Conservation (phyloP, 2,888 invertebrate genomes). For the Ochlodes sylvanus region DNA sequence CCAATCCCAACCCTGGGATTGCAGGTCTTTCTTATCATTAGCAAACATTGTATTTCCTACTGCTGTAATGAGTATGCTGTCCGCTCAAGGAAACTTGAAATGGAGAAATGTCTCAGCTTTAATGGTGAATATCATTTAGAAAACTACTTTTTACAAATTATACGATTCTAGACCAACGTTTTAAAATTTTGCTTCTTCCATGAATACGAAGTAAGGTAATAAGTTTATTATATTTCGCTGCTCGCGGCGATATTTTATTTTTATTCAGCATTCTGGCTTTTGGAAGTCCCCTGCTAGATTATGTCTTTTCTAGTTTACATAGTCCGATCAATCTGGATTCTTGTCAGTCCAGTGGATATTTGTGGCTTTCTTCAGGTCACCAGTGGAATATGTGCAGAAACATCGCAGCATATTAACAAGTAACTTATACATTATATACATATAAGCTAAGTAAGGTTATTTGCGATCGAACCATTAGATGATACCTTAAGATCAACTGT, state of each 20-base stretch:
- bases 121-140: slow-evolving; percentile 33
- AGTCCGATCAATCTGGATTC: too few relatives aligned
- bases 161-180: slow-evolving; percentile 19
- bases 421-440: too few relatives aligned
- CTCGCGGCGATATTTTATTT: neutral
- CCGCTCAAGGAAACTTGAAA: slow-evolving; percentile 26
- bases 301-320: too few relatives aligned
- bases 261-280: neutral
- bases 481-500: too few relatives aligned
- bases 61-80: slow-evolving; percentile 7
- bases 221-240: slow-evolving; percentile 22
- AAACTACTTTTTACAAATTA: slow-evolving; percentile 33
- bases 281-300: too few relatives aligned
- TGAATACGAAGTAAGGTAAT: slow-evolving; percentile 25
- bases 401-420: too few relatives aligned
- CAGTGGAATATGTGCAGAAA: too few relatives aligned
- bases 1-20: neutral
- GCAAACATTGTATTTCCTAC: slow-evolving; percentile 3
- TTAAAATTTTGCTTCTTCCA: slow-evolving; percentile 19
- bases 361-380: too few relatives aligned
- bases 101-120: slow-evolving; percentile 26
- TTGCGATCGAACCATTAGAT: too few relatives aligned
- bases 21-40: neutral
- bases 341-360: too few relatives aligned
- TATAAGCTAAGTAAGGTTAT: too few relatives aligned